phyloP scores from a whole-genome alignment of 2,113 vertebrate species.

The Cromileptes altivelis region DNA sequence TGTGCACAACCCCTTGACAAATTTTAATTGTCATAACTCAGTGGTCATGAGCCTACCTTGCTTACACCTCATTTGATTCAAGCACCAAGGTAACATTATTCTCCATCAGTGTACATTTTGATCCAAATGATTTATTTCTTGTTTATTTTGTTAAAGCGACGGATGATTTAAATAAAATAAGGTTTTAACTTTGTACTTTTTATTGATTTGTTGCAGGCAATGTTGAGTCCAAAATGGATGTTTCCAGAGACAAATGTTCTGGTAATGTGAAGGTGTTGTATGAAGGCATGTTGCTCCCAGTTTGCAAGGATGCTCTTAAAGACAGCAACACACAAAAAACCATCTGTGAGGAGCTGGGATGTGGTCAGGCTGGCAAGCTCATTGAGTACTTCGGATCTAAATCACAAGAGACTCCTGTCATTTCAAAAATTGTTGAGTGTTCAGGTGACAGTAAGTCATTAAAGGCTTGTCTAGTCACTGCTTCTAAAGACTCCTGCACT shows the following conservation, averaged over 20 bases:
- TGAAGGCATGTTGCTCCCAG: not conserved
- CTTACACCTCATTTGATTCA: no score
- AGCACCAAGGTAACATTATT: no score
- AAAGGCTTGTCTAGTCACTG: not conserved
- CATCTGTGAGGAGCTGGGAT: slow-evolving; percentile 62
- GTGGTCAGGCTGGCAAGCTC: accelerated
- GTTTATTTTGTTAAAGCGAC: not conserved
- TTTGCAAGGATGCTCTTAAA: not conserved
- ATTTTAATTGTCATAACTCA: no score
- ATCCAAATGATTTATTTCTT: not conserved
- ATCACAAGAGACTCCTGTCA: accelerated
- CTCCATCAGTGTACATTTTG: no score
- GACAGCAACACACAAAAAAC: accelerated
- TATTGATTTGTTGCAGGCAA: slow-evolving; percentile 61
- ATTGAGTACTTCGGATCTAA: not conserved
- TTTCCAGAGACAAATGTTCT: slow-evolving; percentile 54
- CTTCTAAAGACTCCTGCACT: accelerated
- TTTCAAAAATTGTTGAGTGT: slow-evolving; percentile 12
- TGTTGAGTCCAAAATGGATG: not conserved
- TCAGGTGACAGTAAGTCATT: accelerated
- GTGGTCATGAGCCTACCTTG: no score
- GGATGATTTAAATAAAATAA: not conserved
- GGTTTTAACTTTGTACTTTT: not conserved
- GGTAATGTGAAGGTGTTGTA: slow-evolving; percentile 56
- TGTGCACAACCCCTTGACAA: no score